A percentile compares a stretch with the other conserved stretches of the same genome.
These are phyloP conservation scores for Amitus sp. DNA, from an alignment of 2,888 invertebrate genomes.

Conservation along the genomic window DNA sequence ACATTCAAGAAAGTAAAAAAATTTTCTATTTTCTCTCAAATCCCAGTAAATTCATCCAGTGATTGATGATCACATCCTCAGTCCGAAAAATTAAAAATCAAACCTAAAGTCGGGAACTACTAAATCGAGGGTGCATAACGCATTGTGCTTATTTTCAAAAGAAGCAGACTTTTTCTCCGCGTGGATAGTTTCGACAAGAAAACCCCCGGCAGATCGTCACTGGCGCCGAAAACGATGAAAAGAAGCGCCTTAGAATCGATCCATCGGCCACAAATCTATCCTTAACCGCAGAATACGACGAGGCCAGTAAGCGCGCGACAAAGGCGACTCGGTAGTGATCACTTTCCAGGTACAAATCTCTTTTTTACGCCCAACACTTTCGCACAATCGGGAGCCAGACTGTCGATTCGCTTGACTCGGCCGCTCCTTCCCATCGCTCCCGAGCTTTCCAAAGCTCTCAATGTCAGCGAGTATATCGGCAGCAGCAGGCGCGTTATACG, in stretches of 20 bases:
- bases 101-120: constrained; percentile 8
- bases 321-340: constrained; percentile 48
- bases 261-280: constrained; percentile 47
- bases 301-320: constrained; percentile 43
- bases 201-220: neutral
- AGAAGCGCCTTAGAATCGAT: constrained; percentile 35
- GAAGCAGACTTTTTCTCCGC: neutral
- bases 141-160: neutral
- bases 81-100: too few relatives aligned
- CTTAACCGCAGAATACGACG: constrained; percentile 47
- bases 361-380: constrained; percentile 40
- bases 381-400: constrained; percentile 34
- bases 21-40: too few relatives aligned
- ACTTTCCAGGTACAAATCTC: constrained; percentile 45
- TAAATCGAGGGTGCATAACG: neutral
- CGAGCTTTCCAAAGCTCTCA: constrained; percentile 22
- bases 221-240: constrained; percentile 25
- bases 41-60: too few relatives aligned
- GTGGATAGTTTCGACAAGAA: neutral
- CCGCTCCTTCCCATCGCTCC: constrained; percentile 21
- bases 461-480: constrained; percentile 26
- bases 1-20: too few relatives aligned
- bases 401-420: constrained; percentile 29
- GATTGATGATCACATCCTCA: too few relatives aligned
- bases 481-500: constrained; percentile 14